A percentile compares a stretch with the other conserved stretches of the same genome.
Evolutionary conservation across 2,113 vertebrate genomes (phyloP).

Genomic region (Sigmodon hispidus): DNA sequence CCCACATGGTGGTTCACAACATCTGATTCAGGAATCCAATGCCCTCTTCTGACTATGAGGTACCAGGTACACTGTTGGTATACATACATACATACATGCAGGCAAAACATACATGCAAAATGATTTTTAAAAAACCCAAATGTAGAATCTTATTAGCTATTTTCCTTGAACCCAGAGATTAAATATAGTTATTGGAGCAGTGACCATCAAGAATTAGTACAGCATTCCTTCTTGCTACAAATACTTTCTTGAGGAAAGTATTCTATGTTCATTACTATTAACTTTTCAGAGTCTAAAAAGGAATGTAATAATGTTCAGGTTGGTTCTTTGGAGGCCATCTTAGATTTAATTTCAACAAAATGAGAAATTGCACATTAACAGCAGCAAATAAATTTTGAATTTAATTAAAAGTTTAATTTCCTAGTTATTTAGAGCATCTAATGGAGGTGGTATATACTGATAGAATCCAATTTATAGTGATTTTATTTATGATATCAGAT

Average conservation of each 20-base stretch:
- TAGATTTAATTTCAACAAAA: neutral
- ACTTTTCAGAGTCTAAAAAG: neutral
- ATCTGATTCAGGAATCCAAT: neutral
- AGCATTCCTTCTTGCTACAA: neutral
- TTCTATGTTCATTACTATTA: neutral
- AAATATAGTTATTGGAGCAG: neutral
- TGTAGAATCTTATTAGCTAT: slow-evolving; percentile 34
- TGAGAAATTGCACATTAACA: neutral
- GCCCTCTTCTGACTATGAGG: neutral
- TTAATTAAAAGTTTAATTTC: slow-evolving; percentile 1
- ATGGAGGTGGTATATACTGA: neutral
- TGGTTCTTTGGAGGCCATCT: neutral
- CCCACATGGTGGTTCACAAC: neutral
- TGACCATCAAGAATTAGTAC: neutral
- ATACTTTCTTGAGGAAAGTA: neutral
- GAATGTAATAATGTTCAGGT: slow-evolving; percentile 11
- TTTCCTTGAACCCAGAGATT: slow-evolving; percentile 4
- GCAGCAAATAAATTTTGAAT: slow-evolving; percentile 11
- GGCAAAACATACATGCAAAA: neutral
- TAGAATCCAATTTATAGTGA: neutral
- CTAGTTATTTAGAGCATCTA: neutral
- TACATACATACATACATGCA: neutral
- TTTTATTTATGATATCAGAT: neutral
- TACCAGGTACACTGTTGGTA: neutral
- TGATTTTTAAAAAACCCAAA: neutral